A percentile compares a stretch with the other conserved stretches of the same genome.
phyloP scores from a whole-genome alignment of 2,888 invertebrate genomes.

The Alloscopus bannaensis region DNA sequence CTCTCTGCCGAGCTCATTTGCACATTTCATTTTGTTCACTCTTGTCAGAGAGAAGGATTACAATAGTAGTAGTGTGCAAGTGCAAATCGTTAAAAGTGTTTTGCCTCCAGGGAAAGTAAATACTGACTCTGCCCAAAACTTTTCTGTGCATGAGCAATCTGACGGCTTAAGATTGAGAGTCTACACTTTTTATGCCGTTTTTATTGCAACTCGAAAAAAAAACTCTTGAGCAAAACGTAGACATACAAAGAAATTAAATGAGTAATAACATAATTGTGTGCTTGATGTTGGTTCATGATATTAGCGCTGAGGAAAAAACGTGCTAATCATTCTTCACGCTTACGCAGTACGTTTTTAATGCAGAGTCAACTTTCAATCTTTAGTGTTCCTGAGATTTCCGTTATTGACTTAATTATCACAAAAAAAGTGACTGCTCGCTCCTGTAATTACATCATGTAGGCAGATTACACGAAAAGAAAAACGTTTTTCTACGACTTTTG shows the following conservation, averaged over 20 bases:
- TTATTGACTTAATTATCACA: constrained; percentile 63
- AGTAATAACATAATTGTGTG: too few relatives aligned
- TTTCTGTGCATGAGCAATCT: too few relatives aligned
- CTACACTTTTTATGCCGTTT: constrained; percentile 1
- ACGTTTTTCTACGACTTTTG: not conserved
- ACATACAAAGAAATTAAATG: constrained; percentile 28
- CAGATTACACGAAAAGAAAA: not conserved
- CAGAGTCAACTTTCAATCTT: not conserved
- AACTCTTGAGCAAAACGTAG: constrained; percentile 27
- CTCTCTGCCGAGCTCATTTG: too few relatives aligned
- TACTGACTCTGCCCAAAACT: constrained; percentile 45
- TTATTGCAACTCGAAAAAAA: constrained; percentile 22
- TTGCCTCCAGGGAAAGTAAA: constrained; percentile 60
- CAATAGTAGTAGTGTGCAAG: constrained; percentile 27
- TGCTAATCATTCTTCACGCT: constrained; percentile 25
- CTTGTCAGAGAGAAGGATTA: not conserved
- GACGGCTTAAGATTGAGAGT: too few relatives aligned
- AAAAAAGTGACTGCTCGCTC: not conserved
- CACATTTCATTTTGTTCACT: not conserved
- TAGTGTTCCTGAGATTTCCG: constrained; percentile 46
- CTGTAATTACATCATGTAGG: constrained; percentile 4
- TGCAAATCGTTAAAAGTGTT: constrained; percentile 51
- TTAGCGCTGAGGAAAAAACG: not conserved
- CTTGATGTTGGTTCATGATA: constrained; percentile 5
- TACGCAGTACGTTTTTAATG: not conserved